These are phyloP conservation scores for Tetramorium simillimum DNA, from an alignment of 1,140 invertebrate species.

Conservation along the genomic window DNA sequence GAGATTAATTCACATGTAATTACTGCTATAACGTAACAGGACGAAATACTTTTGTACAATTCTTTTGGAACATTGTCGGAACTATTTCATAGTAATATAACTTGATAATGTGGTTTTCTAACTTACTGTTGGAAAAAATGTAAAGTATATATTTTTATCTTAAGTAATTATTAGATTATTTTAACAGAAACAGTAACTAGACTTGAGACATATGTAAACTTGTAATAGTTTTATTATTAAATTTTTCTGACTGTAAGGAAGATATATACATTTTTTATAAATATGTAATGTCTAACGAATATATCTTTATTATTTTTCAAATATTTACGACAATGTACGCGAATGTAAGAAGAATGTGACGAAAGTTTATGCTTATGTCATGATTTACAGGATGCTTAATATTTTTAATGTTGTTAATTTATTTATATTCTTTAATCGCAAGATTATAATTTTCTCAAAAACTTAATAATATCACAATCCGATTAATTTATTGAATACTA, in stretches of 20 bases:
- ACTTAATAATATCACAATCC: background rate
- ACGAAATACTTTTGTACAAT: background rate
- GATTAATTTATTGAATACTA: constrained; percentile 12
- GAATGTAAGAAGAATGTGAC: background rate
- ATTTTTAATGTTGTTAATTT: constrained; percentile 6
- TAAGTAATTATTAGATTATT: constrained; percentile 8
- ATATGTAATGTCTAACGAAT: background rate
- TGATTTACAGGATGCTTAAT: background rate
- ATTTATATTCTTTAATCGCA: constrained; percentile 53
- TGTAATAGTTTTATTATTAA: background rate
- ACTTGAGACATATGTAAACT: background rate
- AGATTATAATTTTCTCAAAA: constrained; percentile 62
- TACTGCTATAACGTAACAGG: too few species aligned
- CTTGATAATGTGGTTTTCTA: background rate
- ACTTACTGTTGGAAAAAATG: background rate
- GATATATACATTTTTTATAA: background rate
- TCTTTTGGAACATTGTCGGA: background rate
- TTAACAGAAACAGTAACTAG: background rate
- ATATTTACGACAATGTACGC: background rate
- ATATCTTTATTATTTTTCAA: background rate
- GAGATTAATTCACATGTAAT: background rate
- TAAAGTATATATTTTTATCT: background rate
- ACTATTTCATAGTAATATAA: background rate
- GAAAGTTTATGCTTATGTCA: constrained; percentile 16
- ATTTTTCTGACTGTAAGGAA: background rate